These are phyloP conservation scores for Liposcelis brunnea DNA, from an alignment of 2,888 invertebrate genomes.

Conservation along the genomic window DNA sequence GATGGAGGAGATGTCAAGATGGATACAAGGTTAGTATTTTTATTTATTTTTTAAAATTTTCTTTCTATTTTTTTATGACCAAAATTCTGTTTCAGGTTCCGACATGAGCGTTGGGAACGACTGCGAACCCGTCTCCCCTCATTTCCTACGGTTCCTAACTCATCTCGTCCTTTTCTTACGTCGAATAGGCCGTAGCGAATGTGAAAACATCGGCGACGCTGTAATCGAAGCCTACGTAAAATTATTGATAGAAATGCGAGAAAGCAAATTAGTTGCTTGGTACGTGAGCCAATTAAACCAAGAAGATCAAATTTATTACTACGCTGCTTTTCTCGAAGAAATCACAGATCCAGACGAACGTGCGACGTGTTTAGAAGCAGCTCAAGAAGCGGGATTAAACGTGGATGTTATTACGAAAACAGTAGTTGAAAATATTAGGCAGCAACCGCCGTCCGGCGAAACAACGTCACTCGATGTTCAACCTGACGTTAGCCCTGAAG, in stretches of 20 bases:
- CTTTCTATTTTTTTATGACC: no score
- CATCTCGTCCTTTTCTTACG: slow-evolving; percentile 72
- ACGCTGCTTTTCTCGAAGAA: slow-evolving; percentile 49
- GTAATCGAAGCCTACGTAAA: slow-evolving; percentile 51
- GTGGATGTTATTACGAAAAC: slow-evolving; percentile 67
- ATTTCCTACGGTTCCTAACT: slow-evolving; percentile 61
- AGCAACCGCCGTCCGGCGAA: not conserved
- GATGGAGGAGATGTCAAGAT: slow-evolving; percentile 48
- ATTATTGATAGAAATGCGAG: slow-evolving; percentile 43
- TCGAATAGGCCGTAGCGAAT: slow-evolving; percentile 53
- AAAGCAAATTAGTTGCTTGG: slow-evolving; percentile 64
- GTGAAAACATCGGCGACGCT: slow-evolving; percentile 52
- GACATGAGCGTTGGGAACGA: slow-evolving; percentile 7
- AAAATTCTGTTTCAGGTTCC: not conserved
- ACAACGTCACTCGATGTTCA: not conserved
- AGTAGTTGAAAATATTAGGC: slow-evolving; percentile 58
- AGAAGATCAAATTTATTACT: slow-evolving; percentile 40
- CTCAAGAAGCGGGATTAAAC: slow-evolving; percentile 57
- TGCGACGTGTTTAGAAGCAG: slow-evolving; percentile 47
- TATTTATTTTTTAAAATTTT: no score
- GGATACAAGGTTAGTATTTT: slow-evolving; percentile 31
- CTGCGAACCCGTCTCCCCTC: slow-evolving; percentile 11
- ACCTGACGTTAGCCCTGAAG: slow-evolving; percentile 26
- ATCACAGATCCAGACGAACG: slow-evolving; percentile 43
- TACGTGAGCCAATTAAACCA: slow-evolving; percentile 66